Base-by-base conservation (phyloP, 2,888 invertebrate genomes). In the Argyra leucocephala region DNA sequence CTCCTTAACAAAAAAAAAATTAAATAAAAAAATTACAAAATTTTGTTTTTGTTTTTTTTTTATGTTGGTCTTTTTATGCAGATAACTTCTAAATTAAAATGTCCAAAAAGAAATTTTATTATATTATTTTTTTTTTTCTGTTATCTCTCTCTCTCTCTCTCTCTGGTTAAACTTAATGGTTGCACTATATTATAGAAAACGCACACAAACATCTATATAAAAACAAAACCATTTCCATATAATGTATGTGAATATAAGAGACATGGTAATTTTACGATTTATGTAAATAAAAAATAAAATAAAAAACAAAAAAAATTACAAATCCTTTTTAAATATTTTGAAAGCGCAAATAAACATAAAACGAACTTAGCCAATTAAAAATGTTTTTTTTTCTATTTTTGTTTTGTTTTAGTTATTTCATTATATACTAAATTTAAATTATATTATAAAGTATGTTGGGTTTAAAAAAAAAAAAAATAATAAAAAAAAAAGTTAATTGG, bases 21-120 rank as follows among this genome's bases (percentile, higher is more conserved):
- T 48, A 18, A 18, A 48, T 18, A 48, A 48, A 18, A 48, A 48
- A 48, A 48, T 5, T 48, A 18, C 12, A n/a, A 48, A 5, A 48
- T 18, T 48, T 48, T 12, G 12, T 15, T 18, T 18, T 18, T 48
- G 12, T n/a, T n/a, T 48, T 48, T 48, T 48, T n/a, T 18, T 48
- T 31, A 12, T 48, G 48, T 48, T 48, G 48, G 48, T 18, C 31
- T 48, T 48, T 48, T 48, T 48, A 48, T 48, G 48, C 48, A 48
- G 48, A 48, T 18, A 48, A 48, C 48, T 48, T 48, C 48, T 48
- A 48, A 48, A 48, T 48, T 48, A 48, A 48, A 48, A 48, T 48
- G 48, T 48, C 48, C 48, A 48, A 48, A n/a, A 48, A 48, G 48
- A 48, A 48, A 48, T 48, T 48, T 48, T 48, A 48, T 48, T 48